Evolutionary conservation across 2,888 invertebrate species (phyloP).

Genomic region (Cheilosia pagana): DNA sequence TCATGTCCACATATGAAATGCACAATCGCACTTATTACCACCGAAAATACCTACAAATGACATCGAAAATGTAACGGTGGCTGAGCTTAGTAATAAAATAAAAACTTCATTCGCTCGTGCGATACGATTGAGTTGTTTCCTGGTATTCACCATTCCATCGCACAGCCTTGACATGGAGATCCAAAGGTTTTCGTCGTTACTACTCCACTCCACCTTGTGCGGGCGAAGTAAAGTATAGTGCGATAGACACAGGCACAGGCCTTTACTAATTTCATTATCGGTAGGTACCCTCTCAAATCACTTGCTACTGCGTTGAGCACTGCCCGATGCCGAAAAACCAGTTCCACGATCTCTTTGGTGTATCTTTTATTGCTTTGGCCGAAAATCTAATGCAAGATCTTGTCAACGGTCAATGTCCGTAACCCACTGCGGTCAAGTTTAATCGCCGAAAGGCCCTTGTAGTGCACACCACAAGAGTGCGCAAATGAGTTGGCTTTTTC

Average conservation of each 20-base stretch:
- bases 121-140: slow-evolving; percentile 40
- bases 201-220: neutral
- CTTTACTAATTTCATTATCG: slow-evolving; percentile 32
- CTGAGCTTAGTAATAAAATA: neutral
- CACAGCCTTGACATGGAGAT: slow-evolving; percentile 31
- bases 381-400: slow-evolving; percentile 45
- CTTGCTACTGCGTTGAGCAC: neutral
- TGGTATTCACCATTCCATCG: slow-evolving; percentile 12
- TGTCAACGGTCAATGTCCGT: slow-evolving; percentile 74
- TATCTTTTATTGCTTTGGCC: slow-evolving; percentile 28
- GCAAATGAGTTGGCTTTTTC: neutral
- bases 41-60: neutral
- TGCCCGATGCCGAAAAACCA: slow-evolving; percentile 36
- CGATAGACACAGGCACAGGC: neutral
- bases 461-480: neutral
- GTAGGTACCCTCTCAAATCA: slow-evolving; percentile 13
- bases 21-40: neutral
- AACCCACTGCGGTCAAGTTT: slow-evolving; percentile 75
- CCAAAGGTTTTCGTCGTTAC: slow-evolving; percentile 3
- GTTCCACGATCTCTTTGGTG: slow-evolving; percentile 11
- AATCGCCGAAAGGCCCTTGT: slow-evolving; percentile 43
- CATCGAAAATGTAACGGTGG: neutral
- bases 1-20: neutral
- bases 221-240: neutral
- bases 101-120: slow-evolving; percentile 1